Conservation (phyloP, 1,140 invertebrate genomes). For the Trichonephila clavata region DNA sequence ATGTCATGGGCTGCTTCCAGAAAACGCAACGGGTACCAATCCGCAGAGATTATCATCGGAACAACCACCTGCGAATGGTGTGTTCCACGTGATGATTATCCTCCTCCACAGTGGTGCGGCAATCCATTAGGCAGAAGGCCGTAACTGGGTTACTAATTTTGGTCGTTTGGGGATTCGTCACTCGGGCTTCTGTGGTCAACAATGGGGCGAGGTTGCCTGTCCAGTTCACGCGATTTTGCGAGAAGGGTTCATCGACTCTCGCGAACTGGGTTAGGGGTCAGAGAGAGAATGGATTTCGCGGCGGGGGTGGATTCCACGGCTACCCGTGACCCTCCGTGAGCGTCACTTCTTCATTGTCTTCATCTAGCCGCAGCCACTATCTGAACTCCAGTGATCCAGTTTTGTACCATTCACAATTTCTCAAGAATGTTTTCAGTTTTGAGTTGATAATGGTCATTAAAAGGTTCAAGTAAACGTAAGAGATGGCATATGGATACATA, state of each 20-base stretch:
- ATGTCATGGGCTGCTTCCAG: conserved; percentile 1
- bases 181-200: not conserved
- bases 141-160: conserved; percentile 35
- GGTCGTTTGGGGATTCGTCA: not conserved
- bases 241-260: conserved; percentile 6
- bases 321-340: not conserved
- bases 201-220: conserved; percentile 25
- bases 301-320: conserved; percentile 27
- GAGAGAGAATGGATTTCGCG: not conserved
- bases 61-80: not conserved
- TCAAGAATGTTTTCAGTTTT: no score
- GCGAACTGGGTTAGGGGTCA: conserved; percentile 29
- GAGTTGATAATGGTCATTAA: no score
- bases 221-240: not conserved
- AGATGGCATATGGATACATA: no score
- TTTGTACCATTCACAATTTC: not conserved
- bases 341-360: not conserved
- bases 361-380: not conserved
- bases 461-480: no score
- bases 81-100: conserved; percentile 20
- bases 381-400: not conserved
- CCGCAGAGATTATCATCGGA: not conserved
- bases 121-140: conserved; percentile 3
- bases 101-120: not conserved
- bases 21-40: conserved; percentile 20